These are phyloP conservation scores for Lasaia peninsularis DNA, from an alignment of 1,140 invertebrate species.

Conservation along the genomic window DNA sequence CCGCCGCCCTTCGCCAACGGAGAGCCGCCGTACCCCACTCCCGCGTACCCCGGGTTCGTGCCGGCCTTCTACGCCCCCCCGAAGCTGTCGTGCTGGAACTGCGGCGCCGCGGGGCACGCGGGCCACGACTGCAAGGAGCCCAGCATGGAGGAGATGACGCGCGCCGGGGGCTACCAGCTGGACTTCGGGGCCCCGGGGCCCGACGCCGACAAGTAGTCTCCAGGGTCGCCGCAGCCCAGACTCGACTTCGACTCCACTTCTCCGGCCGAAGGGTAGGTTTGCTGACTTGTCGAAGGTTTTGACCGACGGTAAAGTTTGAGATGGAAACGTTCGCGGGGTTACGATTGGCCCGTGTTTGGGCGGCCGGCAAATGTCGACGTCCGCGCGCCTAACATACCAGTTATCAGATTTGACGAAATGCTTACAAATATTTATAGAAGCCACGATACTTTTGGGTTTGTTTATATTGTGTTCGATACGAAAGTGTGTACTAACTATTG, in stretches of 20 bases:
- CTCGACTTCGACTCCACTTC: conserved; percentile 16
- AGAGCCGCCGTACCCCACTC: conserved; percentile 68
- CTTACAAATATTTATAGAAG: neutral
- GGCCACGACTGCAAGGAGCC: conserved; percentile 90
- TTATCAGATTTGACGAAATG: conserved; percentile 10
- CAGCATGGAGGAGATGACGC: conserved; percentile 92
- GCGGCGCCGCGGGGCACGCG: conserved; percentile 86
- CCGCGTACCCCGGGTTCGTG: conserved; percentile 72
- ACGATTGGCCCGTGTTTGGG: neutral
- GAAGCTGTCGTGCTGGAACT: conserved; percentile 84
- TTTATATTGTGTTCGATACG: neutral
- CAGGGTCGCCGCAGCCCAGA: conserved; percentile 7
- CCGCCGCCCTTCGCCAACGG: conserved; percentile 65
- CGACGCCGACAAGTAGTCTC: conserved; percentile 55
- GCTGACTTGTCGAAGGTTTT: no score
- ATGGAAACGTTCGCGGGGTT: no score
- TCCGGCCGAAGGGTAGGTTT: no score
- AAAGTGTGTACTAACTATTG: conserved; percentile 1
- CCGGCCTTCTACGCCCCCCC: conserved; percentile 78
- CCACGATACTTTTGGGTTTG: neutral
- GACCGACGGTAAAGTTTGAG: no score
- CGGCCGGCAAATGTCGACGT: neutral
- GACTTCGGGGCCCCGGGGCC: conserved; percentile 78
- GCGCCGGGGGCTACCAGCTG: conserved; percentile 80
- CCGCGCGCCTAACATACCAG: conserved; percentile 6